Percentiles rank a stretch among this genome's conserved stretches.
phyloP scores from a whole-genome alignment of 2,113 vertebrate genomes.

The Cercocebus atys region DNA sequence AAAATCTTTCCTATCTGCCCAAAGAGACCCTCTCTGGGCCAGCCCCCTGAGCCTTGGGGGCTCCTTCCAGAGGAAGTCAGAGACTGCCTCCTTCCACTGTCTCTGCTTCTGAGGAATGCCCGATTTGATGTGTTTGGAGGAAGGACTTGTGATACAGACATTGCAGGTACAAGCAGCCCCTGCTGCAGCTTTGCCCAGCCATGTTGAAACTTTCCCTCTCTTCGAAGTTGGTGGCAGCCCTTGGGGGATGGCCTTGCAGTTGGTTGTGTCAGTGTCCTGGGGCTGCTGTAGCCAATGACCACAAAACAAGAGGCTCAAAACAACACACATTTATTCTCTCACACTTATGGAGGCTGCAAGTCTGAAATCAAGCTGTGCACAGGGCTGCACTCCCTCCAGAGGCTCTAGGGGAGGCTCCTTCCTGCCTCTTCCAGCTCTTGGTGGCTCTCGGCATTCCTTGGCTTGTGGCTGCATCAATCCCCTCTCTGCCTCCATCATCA shows the following conservation, averaged over 20 bases:
- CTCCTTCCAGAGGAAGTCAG: too few species aligned
- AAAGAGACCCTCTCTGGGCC: neutral
- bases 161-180: neutral
- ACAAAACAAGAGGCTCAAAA: too few species aligned
- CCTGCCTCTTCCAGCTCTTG: neutral
- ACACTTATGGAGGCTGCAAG: too few species aligned
- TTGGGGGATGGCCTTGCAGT: too few species aligned
- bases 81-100: too few species aligned
- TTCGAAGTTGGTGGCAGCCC: neutral
- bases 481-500: too few species aligned
- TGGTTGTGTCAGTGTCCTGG: neutral
- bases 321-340: neutral
- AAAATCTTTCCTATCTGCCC: too few species aligned
- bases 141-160: too few species aligned
- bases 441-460: neutral
- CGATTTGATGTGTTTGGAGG: neutral
- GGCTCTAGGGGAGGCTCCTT: too few species aligned
- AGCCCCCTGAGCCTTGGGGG: neutral
- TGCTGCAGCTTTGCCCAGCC: neutral
- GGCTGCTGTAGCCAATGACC: neutral
- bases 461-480: too few species aligned
- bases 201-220: neutral
- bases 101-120: neutral
- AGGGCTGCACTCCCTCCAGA: too few species aligned
- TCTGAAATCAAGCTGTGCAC: too few species aligned